Conservation (phyloP, 1,140 invertebrate species). For the Hypothenemus hampei region DNA sequence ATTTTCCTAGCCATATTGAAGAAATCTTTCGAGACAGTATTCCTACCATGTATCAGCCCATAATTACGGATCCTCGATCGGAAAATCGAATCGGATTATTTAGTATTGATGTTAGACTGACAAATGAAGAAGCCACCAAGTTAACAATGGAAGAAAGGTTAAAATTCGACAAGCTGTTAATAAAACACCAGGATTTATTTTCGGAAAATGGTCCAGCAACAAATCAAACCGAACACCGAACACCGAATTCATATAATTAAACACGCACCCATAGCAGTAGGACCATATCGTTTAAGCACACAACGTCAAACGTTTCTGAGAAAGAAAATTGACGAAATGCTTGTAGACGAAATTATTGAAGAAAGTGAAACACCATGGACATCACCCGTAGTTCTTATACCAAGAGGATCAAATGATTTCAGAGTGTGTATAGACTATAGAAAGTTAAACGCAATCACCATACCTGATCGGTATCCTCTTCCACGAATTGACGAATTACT, state of each 20-base stretch:
- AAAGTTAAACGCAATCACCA: not conserved
- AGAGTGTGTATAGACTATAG: not conserved
- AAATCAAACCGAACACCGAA: not conserved
- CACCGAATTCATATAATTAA: not conserved
- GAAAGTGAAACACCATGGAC: not conserved
- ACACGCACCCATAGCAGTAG: not conserved
- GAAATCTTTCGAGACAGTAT: not conserved
- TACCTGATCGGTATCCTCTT: not conserved
- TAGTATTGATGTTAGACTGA: not conserved
- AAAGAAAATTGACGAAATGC: not conserved
- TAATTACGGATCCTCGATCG: not conserved
- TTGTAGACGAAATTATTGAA: not conserved
- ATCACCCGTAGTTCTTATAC: not conserved
- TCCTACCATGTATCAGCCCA: not conserved
- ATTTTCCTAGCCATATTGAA: not conserved
- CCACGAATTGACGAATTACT: conserved; percentile 44
- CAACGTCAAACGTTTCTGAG: not conserved
- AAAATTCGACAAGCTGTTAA: not conserved
- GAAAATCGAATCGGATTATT: not conserved
- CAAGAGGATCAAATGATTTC: not conserved
- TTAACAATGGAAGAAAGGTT: not conserved
- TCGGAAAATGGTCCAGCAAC: not conserved
- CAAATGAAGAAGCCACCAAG: not conserved
- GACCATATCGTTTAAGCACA: not conserved
- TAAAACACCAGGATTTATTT: not conserved